These are phyloP conservation scores for Chrysogorgia sp. DNA, from an alignment of 92 coral and sea anemone genomes.

Conservation along the genomic window DNA sequence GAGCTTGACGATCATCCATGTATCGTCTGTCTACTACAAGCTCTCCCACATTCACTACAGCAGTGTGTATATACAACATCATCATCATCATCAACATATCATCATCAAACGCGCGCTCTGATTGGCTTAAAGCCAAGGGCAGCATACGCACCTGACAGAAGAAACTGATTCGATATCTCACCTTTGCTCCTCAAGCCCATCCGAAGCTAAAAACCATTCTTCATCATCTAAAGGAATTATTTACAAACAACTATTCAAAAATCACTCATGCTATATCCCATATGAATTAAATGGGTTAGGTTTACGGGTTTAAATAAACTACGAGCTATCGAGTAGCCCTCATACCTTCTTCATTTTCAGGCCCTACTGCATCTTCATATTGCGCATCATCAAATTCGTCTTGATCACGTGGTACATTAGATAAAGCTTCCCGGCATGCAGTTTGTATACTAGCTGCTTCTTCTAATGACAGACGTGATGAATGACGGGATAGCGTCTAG, in stretches of 20 bases:
- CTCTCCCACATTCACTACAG: too few relatives aligned
- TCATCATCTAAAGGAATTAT: slow-evolving; percentile 9
- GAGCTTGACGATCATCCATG: too few relatives aligned
- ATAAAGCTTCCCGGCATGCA: slow-evolving; percentile 29
- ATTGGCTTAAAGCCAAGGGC: too few relatives aligned
- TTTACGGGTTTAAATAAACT: background rate
- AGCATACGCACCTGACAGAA: background rate
- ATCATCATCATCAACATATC: too few relatives aligned
- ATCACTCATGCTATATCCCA: background rate
- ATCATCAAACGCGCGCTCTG: background rate
- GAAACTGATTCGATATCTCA: background rate
- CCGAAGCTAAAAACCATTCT: slow-evolving; percentile 35
- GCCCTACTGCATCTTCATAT: slow-evolving; percentile 30
- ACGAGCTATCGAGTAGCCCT: background rate
- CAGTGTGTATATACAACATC: too few relatives aligned
- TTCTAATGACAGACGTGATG: slow-evolving; percentile 85
- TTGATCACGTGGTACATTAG: slow-evolving; percentile 2
- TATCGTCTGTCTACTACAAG: too few relatives aligned
- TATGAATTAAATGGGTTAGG: background rate
- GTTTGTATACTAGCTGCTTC: slow-evolving; percentile 78
- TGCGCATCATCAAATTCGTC: slow-evolving; percentile 27
- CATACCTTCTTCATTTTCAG: slow-evolving; percentile 41
- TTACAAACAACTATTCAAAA: background rate
- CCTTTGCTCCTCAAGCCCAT: background rate
- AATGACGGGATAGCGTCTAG: slow-evolving; percentile 53